phyloP scores from a whole-genome alignment of 2,797 vertebrate species.

The Xerus rutilus region DNA sequence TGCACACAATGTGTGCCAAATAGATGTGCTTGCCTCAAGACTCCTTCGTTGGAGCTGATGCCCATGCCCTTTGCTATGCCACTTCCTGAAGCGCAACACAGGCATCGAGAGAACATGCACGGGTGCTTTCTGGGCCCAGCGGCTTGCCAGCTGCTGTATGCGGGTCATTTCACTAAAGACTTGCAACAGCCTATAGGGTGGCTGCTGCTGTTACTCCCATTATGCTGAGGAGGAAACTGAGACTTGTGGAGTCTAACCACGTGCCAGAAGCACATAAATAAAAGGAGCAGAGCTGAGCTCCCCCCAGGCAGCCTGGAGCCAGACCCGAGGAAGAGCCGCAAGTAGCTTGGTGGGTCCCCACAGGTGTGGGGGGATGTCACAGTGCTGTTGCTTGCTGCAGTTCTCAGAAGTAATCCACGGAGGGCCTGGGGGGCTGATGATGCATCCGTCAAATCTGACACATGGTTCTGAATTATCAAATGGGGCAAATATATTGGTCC shows the following conservation, averaged over 20 bases:
- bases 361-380: no score
- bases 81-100: not conserved
- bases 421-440: accelerated
- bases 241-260: not conserved
- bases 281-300: not conserved
- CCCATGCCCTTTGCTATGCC: accelerated
- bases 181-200: accelerated
- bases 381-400: accelerated
- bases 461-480: accelerated
- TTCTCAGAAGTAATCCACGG: not conserved
- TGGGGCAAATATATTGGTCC: not conserved
- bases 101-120: accelerated
- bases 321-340: accelerated
- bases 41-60: not conserved
- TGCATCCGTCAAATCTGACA: no score
- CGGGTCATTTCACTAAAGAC: not conserved
- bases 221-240: not conserved
- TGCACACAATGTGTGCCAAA: not conserved
- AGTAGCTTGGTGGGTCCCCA: not conserved
- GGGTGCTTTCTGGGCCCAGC: not conserved
- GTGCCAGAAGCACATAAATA: not conserved
- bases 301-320: not conserved
- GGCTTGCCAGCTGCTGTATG: not conserved
- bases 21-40: accelerated
- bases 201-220: not conserved